Conservation (phyloP, 2,888 invertebrate genomes). For the Perizoma flavofasciatum region DNA sequence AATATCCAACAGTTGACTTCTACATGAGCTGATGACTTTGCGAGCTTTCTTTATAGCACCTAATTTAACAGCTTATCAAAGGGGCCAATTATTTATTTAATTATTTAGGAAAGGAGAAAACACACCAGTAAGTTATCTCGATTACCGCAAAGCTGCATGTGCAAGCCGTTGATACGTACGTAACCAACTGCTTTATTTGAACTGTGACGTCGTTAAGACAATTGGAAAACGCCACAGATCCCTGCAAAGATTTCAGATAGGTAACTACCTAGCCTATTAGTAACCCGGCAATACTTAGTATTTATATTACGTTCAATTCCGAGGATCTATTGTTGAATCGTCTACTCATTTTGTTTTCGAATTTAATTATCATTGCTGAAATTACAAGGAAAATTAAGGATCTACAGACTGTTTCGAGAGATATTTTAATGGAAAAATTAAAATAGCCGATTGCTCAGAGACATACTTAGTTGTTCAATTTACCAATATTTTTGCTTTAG, state of each 20-base stretch:
- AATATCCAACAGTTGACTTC: too few relatives aligned
- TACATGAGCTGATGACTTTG: too few relatives aligned
- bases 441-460: not conserved
- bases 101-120: too few relatives aligned
- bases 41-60: too few relatives aligned
- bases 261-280: conserved; percentile 14
- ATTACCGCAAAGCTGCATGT: too few relatives aligned
- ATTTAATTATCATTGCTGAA: conserved; percentile 11
- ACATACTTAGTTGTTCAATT: too few relatives aligned
- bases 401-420: not conserved
- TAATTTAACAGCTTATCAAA: too few relatives aligned
- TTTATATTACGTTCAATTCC: conserved; percentile 18
- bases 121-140: too few relatives aligned
- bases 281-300: conserved; percentile 15
- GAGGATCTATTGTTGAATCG: conserved; percentile 13
- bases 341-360: conserved; percentile 13
- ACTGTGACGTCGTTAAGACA: conserved; percentile 10
- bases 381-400: conserved; percentile 9
- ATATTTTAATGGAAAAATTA: conserved; percentile 11
- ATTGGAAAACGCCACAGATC: conserved; percentile 15
- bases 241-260: conserved; percentile 16
- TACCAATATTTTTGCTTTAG: too few relatives aligned
- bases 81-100: too few relatives aligned
- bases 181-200: conserved; percentile 1
- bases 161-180: not conserved